Conservation (phyloP, 2,888 invertebrate genomes). For the Alsophila aescularia region DNA sequence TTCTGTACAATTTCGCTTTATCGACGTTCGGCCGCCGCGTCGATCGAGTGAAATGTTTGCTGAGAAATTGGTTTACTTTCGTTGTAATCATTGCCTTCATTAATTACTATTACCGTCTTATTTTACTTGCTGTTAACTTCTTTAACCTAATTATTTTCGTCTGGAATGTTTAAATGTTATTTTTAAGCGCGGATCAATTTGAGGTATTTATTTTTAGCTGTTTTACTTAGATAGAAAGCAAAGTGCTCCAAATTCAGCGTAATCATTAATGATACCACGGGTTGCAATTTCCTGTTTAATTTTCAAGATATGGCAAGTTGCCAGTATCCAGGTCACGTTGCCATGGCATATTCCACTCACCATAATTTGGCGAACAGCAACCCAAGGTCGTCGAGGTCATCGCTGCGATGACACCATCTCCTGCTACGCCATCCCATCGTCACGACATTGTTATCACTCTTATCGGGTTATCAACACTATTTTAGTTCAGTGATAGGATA, state of each 20-base stretch:
- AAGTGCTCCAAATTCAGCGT: conserved; percentile 6
- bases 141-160: not conserved
- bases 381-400: conserved; percentile 63
- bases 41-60: conserved; percentile 12
- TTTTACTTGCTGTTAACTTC: conserved; percentile 3
- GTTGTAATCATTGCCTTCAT: conserved; percentile 10
- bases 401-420: conserved; percentile 48
- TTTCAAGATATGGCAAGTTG: conserved; percentile 19
- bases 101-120: conserved; percentile 7
- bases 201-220: not conserved
- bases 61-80: conserved; percentile 22
- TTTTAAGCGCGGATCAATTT: not conserved
- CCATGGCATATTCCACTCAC: conserved; percentile 51
- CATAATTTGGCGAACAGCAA: conserved; percentile 50
- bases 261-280: conserved; percentile 14
- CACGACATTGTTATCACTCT: conserved; percentile 36
- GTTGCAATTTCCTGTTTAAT: conserved; percentile 24
- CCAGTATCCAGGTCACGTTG: conserved; percentile 29
- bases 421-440: conserved; percentile 54
- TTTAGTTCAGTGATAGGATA: not conserved
- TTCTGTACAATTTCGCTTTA: conserved; percentile 24
- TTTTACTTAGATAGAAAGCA: not conserved
- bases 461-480: conserved; percentile 31
- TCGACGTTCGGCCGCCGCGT: conserved; percentile 8
- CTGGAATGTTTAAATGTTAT: not conserved